phyloP scores from a whole-genome alignment of 2,888 invertebrate species.

The Macaria notata region DNA sequence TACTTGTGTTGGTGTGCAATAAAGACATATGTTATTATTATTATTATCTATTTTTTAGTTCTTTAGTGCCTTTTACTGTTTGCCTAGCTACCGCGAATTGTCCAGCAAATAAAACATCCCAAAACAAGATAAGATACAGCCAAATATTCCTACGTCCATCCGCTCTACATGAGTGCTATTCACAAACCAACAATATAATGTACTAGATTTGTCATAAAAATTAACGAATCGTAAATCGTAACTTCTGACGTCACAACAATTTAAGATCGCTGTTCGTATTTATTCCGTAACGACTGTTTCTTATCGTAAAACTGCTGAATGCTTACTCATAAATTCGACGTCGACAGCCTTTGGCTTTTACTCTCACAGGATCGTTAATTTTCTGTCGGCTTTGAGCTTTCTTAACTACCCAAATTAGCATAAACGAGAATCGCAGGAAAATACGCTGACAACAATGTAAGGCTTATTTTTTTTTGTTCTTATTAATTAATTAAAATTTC shows the following conservation, averaged over 20 bases:
- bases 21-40: no score
- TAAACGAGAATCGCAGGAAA: slow-evolving; percentile 5
- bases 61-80: no score
- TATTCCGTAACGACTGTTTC: slow-evolving; percentile 48
- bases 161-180: neutral
- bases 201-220: slow-evolving; percentile 42
- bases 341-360: slow-evolving; percentile 20
- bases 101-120: no score
- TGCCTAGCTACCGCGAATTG: no score
- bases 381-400: slow-evolving; percentile 14
- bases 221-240: slow-evolving; percentile 51
- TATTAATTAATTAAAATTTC: no score
- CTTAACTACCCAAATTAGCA: slow-evolving; percentile 16
- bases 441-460: neutral
- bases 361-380: slow-evolving; percentile 17
- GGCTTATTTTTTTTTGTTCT: no score
- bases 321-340: slow-evolving; percentile 44
- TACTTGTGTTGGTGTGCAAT: no score
- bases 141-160: no score
- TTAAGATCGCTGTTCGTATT: slow-evolving; percentile 39
- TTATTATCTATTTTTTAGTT: no score
- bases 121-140: no score
- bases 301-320: slow-evolving; percentile 51
- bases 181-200: slow-evolving; percentile 36
- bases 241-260: slow-evolving; percentile 46